Conservation (phyloP, 1,140 invertebrate species). For the Ridgeia piscesae region DNA sequence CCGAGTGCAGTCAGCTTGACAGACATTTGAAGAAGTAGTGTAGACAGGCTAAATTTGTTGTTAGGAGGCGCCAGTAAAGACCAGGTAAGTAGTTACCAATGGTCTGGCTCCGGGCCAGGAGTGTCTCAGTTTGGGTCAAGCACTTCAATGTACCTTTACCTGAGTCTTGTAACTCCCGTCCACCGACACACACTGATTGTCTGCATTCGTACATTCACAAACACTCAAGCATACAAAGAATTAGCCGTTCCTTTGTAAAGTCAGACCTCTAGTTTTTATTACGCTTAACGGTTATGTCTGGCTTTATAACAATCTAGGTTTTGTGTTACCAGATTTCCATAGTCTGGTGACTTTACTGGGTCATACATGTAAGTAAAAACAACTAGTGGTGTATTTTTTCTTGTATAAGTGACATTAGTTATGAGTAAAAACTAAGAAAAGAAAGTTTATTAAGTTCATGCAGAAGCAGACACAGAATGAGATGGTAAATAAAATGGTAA, state of each 20-base stretch:
- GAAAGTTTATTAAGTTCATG: neutral
- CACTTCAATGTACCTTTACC: neutral
- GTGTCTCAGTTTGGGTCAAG: neutral
- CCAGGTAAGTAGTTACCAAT: neutral
- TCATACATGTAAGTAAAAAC: neutral
- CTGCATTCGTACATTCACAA: neutral
- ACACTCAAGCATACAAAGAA: neutral
- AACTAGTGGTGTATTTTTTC: too few species aligned
- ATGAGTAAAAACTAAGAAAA: neutral
- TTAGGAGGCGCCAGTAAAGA: neutral
- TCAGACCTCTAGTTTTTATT: neutral
- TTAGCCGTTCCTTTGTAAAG: neutral
- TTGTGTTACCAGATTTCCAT: neutral
- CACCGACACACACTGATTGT: neutral
- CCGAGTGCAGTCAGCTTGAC: neutral
- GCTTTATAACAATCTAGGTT: neutral
- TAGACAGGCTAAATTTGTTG: neutral
- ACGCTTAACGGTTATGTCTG: neutral
- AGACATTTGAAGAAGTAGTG: neutral
- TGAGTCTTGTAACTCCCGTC: neutral
- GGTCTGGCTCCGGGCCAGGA: neutral
- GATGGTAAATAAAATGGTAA: neutral
- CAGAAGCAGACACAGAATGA: neutral
- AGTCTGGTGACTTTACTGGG: neutral
- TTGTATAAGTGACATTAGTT: neutral